Percentiles rank a stretch among this genome's conserved stretches.
These are phyloP conservation scores for Mellivora capensis DNA, from an alignment of 2,113 vertebrate species.

Conservation along the genomic window DNA sequence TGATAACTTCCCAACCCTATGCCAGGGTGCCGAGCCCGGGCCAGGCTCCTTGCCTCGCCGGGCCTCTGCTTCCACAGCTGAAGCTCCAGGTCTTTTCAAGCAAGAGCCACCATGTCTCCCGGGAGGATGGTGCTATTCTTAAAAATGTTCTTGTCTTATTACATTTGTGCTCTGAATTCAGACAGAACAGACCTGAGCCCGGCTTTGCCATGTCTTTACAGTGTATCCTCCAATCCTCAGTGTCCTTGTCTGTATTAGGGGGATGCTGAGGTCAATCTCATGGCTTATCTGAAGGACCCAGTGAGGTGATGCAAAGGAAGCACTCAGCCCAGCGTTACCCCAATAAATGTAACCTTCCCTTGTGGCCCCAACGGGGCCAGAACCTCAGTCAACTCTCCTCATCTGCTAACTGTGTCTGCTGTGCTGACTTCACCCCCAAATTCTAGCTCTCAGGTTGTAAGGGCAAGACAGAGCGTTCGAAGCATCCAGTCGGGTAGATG, in stretches of 20 bases:
- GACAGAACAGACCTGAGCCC: not conserved
- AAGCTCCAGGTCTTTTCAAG: not conserved
- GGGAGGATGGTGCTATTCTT: not conserved
- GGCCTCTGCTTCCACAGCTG: not conserved
- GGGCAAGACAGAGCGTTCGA: not conserved
- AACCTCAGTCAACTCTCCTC: not conserved
- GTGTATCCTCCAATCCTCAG: not conserved
- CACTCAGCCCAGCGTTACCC: not conserved
- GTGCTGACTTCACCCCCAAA: not conserved
- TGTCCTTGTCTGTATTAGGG: not conserved
- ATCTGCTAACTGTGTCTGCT: not conserved
- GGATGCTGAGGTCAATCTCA: not conserved
- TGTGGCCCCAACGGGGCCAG: not conserved
- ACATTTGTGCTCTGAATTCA: not conserved
- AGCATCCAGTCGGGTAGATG: not conserved
- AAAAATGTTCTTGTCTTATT: not conserved
- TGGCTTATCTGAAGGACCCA: not conserved
- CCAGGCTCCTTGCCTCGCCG: not conserved
- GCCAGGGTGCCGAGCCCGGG: fast-evolving
- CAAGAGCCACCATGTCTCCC: not conserved
- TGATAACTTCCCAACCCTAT: too few relatives aligned
- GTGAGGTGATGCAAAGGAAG: not conserved
- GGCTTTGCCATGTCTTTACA: not conserved
- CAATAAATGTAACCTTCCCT: not conserved
- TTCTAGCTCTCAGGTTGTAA: not conserved